Evolutionary conservation across 1,140 invertebrate species (phyloP).

Genomic region (Triops cancriformis): DNA sequence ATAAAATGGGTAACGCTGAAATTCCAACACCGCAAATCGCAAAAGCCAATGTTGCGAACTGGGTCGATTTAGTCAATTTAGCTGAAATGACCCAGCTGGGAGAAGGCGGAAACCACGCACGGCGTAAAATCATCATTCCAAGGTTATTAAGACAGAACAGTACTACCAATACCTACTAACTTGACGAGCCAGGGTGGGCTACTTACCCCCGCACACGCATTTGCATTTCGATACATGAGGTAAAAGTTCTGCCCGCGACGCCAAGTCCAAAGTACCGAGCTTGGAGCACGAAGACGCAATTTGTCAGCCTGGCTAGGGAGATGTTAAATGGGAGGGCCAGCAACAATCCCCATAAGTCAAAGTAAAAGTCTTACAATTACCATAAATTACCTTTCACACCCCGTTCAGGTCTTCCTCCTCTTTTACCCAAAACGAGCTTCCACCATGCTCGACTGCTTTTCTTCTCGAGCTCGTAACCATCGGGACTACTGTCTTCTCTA

Average conservation of each 20-base stretch:
- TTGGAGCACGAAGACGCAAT: conserved; percentile 10
- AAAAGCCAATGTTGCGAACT: too few species aligned
- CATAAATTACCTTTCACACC: conserved; percentile 9
- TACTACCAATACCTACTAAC: too few species aligned
- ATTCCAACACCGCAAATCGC: too few species aligned
- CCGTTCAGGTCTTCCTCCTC: background rate
- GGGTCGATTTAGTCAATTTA: too few species aligned
- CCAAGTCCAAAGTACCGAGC: background rate
- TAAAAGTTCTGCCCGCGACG: too few species aligned
- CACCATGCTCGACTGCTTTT: background rate
- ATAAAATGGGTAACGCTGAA: too few species aligned
- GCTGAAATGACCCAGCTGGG: too few species aligned
- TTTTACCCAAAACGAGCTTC: background rate
- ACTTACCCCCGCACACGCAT: too few species aligned
- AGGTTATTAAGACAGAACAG: too few species aligned
- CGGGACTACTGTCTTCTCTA: background rate
- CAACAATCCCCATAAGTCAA: background rate
- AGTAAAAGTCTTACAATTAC: conserved; percentile 1
- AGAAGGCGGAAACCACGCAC: too few species aligned
- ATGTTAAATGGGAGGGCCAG: background rate
- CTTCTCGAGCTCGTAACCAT: background rate
- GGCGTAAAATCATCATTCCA: too few species aligned
- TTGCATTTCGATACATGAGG: background rate
- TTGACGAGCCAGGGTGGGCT: background rate
- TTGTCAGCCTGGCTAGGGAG: background rate